Percentiles rank a stretch among this genome's conserved stretches.
phyloP scores from a whole-genome alignment of 2,113 vertebrate genomes.

The Myotis brandtii region DNA sequence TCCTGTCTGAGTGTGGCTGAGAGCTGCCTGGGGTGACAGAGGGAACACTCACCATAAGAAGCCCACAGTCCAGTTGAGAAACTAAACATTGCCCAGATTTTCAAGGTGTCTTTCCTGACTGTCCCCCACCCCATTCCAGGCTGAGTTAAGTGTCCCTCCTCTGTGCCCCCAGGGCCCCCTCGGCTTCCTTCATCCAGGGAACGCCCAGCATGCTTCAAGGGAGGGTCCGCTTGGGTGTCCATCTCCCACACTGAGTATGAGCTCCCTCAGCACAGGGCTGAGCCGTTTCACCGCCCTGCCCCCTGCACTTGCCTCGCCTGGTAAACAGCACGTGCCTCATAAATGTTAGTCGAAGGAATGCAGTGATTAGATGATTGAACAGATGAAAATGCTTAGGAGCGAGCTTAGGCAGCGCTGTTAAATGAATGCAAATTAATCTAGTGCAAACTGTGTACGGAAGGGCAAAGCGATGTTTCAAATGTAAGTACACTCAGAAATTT shows the following conservation, averaged over 20 bases:
- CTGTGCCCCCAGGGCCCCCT: rapidly evolving
- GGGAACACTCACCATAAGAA: neutral
- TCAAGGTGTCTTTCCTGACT: neutral
- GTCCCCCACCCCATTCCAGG: neutral
- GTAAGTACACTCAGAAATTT: neutral
- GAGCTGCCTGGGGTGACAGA: neutral
- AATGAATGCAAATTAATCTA: constrained; percentile 3
- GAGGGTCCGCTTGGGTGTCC: neutral
- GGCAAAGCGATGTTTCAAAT: constrained; percentile 33
- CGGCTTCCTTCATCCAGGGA: neutral
- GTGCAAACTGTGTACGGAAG: neutral
- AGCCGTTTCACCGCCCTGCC: neutral
- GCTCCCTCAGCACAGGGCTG: neutral
- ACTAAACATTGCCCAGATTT: neutral
- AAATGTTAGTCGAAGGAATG: neutral
- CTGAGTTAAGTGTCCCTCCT: neutral
- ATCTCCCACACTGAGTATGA: rapidly evolving
- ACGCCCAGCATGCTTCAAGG: rapidly evolving
- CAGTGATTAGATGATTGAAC: neutral
- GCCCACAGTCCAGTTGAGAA: neutral
- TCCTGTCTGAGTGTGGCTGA: neutral
- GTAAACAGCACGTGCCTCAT: neutral
- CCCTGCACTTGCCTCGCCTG: neutral
- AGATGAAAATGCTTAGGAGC: neutral
- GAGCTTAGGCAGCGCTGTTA: neutral